Conservation (phyloP, 2,888 invertebrate species). For the Dicranocentrus wangi region DNA sequence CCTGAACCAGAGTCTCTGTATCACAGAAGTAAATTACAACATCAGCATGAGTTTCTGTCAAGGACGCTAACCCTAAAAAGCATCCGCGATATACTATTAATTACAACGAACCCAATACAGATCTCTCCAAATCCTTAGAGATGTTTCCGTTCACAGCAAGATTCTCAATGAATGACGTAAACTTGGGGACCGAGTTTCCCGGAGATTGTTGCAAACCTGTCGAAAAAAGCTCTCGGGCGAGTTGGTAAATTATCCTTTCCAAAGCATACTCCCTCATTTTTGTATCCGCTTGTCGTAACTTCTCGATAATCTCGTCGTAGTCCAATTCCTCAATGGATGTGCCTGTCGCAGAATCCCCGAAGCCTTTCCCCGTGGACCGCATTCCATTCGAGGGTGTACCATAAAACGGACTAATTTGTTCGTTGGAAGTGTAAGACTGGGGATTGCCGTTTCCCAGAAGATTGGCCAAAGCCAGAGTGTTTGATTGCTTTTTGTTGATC, state of each 20-base stretch:
- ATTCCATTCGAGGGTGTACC: conserved; percentile 6
- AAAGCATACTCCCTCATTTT: conserved; percentile 85
- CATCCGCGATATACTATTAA: neutral
- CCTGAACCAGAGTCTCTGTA: conserved; percentile 62
- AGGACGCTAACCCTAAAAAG: too few relatives aligned
- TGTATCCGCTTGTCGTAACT: conserved; percentile 82
- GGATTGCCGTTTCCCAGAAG: conserved; percentile 5
- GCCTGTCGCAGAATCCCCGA: neutral
- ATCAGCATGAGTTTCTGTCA: neutral
- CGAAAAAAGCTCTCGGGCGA: conserved; percentile 87
- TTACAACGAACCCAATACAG: conserved; percentile 81
- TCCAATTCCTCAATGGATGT: conserved; percentile 75
- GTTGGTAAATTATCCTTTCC: conserved; percentile 86
- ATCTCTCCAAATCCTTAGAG: conserved; percentile 84
- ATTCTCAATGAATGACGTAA: conserved; percentile 83
- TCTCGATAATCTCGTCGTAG: conserved; percentile 82
- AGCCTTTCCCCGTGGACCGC: neutral
- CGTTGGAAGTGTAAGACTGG: conserved; percentile 9
- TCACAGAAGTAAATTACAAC: conserved; percentile 1
- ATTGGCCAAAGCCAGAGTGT: neutral
- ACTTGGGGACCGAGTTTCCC: conserved; percentile 80
- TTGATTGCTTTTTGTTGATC: conserved; percentile 39
- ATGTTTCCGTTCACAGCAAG: conserved; percentile 85
- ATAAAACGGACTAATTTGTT: conserved; percentile 15
- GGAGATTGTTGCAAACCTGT: conserved; percentile 81